Conservation (phyloP, 2,113 vertebrate species). For the Ailurus styani region DNA sequence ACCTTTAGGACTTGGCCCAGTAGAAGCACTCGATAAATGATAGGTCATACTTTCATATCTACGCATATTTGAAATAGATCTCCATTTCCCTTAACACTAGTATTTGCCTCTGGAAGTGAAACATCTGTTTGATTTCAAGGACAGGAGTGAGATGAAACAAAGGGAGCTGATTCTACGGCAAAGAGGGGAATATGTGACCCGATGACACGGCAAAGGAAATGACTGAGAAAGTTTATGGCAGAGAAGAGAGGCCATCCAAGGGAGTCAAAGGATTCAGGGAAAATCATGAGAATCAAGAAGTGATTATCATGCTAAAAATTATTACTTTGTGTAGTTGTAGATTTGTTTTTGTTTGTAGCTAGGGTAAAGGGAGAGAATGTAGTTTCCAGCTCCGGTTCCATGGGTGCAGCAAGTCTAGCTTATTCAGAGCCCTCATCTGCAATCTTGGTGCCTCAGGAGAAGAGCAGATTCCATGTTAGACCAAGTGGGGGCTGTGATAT, state of each 20-base stretch:
- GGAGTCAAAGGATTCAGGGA: constrained; percentile 44
- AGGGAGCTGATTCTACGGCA: not conserved
- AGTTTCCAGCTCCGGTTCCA: not conserved
- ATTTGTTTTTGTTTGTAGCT: not conserved
- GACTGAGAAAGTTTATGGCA: not conserved
- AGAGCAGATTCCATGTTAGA: not conserved
- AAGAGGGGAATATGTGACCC: not conserved
- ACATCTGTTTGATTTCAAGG: not conserved
- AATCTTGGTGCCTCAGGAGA: not conserved
- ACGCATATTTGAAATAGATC: not conserved
- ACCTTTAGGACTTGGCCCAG: not conserved
- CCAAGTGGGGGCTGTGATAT: not conserved
- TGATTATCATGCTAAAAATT: not conserved
- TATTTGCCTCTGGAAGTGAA: constrained; percentile 14
- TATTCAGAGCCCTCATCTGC: not conserved
- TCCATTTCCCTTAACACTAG: not conserved
- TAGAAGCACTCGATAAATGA: not conserved
- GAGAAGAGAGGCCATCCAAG: not conserved
- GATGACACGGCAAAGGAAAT: not conserved
- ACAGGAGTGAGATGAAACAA: not conserved
- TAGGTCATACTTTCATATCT: not conserved
- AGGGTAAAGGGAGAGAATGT: not conserved
- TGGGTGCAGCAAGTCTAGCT: not conserved
- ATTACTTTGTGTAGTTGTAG: not conserved
- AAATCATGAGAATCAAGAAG: constrained; percentile 63